Evolutionary conservation across 2,113 vertebrate genomes (phyloP).

Genomic region (Nipponia nippon): DNA sequence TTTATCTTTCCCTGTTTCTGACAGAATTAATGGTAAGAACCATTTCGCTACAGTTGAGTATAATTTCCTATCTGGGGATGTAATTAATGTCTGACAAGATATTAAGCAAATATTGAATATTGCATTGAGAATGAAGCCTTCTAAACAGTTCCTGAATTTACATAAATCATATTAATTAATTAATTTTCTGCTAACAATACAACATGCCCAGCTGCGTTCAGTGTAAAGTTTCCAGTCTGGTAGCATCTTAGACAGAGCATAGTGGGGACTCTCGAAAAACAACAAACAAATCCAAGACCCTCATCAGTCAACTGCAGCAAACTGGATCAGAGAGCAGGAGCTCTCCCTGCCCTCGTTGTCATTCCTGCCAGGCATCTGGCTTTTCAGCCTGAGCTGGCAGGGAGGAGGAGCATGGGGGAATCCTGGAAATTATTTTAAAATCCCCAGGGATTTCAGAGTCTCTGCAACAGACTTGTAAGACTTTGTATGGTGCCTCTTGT

Average conservation of each 20-base stretch:
- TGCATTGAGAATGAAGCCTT: constrained; percentile 25
- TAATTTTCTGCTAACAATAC: constrained; percentile 8
- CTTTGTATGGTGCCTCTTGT: neutral
- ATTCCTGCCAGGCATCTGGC: neutral
- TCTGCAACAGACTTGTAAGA: neutral
- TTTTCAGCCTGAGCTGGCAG: neutral
- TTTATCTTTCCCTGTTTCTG: constrained; percentile 46
- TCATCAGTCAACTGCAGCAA: neutral
- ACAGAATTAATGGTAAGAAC: constrained; percentile 50
- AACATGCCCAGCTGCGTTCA: neutral
- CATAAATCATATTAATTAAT: constrained; percentile 43
- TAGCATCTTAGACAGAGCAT: neutral
- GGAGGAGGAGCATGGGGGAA: neutral
- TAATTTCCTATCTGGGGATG: constrained; percentile 44
- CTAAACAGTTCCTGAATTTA: constrained; percentile 20
- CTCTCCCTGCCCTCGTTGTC: neutral
- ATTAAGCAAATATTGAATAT: constrained; percentile 58
- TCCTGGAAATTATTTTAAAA: neutral
- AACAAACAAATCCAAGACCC: neutral
- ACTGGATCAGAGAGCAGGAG: neutral
- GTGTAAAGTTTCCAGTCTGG: neutral
- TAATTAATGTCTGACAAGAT: constrained; percentile 59
- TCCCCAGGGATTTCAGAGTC: neutral
- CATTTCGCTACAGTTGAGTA: constrained; percentile 34
- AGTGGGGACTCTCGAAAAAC: neutral